These are phyloP conservation scores for Palythoa heliodiscus DNA, from an alignment of 92 coral and sea anemone genomes.

Conservation along the genomic window DNA sequence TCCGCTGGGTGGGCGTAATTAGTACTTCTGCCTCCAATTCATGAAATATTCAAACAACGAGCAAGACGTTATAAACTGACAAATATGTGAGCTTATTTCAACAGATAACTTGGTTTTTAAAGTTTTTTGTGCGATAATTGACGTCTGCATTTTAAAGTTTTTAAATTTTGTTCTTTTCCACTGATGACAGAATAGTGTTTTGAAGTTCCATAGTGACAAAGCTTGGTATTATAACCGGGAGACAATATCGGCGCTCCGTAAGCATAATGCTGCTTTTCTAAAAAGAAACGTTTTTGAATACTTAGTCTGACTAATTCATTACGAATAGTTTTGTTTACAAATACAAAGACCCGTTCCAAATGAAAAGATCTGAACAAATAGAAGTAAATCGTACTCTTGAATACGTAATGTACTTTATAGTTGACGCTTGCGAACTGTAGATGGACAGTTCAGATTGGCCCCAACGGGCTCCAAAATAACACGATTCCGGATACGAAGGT, in stretches of 20 bases:
- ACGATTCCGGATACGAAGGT: conserved; percentile 26
- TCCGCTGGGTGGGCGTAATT: not conserved
- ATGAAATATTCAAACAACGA: conserved; percentile 1
- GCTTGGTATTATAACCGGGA: not conserved
- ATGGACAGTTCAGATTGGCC: conserved; percentile 15
- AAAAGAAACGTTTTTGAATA: not conserved
- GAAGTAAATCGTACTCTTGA: conserved; percentile 27
- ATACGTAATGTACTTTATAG: conserved; percentile 37
- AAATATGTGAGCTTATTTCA: not conserved
- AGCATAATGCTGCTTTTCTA: conserved; percentile 11
- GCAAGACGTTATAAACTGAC: not conserved
- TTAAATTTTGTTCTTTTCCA: not conserved
- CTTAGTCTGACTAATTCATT: conserved; percentile 8
- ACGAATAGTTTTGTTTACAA: conserved; percentile 16
- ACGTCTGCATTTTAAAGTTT: not conserved
- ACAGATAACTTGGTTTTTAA: not conserved
- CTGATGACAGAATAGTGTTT: not conserved
- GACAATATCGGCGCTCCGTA: not conserved
- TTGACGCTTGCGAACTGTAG: conserved; percentile 8
- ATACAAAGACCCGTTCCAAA: conserved; percentile 37
- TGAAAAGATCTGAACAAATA: conserved; percentile 28
- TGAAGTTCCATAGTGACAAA: not conserved
- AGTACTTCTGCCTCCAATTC: not conserved
- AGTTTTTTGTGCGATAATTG: not conserved
- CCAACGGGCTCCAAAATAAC: conserved; percentile 37